Evolutionary conservation across 2,113 vertebrate genomes (phyloP).

Genomic region (Grus americana): DNA sequence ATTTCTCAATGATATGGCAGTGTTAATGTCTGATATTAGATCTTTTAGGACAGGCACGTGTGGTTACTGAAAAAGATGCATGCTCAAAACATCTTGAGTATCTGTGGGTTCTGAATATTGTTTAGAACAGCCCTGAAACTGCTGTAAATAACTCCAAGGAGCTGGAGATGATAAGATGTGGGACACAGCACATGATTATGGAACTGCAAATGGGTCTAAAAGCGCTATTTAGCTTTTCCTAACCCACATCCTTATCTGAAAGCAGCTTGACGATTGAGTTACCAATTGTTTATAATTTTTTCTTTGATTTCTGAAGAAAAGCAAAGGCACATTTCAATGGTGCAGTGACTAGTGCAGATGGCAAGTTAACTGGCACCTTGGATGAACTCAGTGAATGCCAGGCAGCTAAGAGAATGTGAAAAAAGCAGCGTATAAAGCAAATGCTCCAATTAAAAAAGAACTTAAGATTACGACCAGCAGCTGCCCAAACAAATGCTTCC

Average conservation of each 20-base stretch:
- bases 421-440: not conserved
- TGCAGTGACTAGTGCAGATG: not conserved
- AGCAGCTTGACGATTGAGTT: not conserved
- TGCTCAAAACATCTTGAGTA: not conserved
- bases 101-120: not conserved
- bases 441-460: not conserved
- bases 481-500: not conserved
- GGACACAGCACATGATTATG: not conserved
- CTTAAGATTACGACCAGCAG: slow-evolving; percentile 10
- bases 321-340: not conserved
- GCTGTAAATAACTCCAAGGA: not conserved
- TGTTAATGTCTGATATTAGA: not conserved
- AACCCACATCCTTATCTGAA: not conserved
- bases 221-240: not conserved
- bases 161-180: not conserved
- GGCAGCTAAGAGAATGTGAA: not conserved
- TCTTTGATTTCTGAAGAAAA: not conserved
- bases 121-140: not conserved
- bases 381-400: not conserved
- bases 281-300: slow-evolving; percentile 13
- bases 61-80: not conserved
- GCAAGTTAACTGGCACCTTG: slow-evolving; percentile 17
- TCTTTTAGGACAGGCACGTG: not conserved
- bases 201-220: not conserved
- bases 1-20: not conserved